These are phyloP conservation scores for Cynoglossus semilaevis DNA, from an alignment of 2,113 vertebrate species.

Conservation along the genomic window DNA sequence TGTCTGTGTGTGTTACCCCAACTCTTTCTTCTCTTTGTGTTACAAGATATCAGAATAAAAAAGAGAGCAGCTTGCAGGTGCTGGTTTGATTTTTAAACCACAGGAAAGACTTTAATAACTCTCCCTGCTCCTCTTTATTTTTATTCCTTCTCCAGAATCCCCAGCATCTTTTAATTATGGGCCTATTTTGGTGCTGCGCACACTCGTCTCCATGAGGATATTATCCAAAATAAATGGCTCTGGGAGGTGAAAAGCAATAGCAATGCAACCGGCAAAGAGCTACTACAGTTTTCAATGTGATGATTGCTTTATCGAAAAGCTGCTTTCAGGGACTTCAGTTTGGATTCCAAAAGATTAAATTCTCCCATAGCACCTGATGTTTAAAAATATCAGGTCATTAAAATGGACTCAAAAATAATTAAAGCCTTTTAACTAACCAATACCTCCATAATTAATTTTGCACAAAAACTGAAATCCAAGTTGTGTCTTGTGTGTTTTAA, in stretches of 20 bases:
- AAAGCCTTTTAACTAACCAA: conserved; percentile 5
- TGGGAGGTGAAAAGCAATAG: conserved; percentile 40
- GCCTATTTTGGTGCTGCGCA: conserved; percentile 45
- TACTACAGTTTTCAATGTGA: conserved; percentile 29
- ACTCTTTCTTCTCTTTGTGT: conserved; percentile 2
- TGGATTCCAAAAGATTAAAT: conserved; percentile 9
- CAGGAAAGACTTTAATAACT: conserved; percentile 54
- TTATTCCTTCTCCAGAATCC: conserved; percentile 23
- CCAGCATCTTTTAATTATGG: conserved; percentile 63
- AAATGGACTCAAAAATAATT: conserved; percentile 17
- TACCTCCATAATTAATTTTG: neutral
- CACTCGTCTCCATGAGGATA: conserved; percentile 40
- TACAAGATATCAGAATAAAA: conserved; percentile 6
- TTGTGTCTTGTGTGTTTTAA: neutral
- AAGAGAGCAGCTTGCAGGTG: conserved; percentile 38
- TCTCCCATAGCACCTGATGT: conserved; percentile 4
- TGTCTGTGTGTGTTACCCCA: neutral
- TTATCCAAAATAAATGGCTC: conserved; percentile 57
- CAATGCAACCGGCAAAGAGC: conserved; percentile 29
- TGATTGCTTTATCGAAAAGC: conserved; percentile 24
- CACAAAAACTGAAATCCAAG: conserved; percentile 6
- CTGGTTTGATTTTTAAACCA: conserved; percentile 26
- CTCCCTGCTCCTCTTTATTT: conserved; percentile 22
- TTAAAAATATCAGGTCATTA: conserved; percentile 21
- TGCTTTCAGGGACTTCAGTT: conserved; percentile 27